A percentile compares a stretch with the other conserved stretches of the same genome.
phyloP scores from a whole-genome alignment of 1,140 invertebrate genomes.

The Cecropterus lyciades region DNA sequence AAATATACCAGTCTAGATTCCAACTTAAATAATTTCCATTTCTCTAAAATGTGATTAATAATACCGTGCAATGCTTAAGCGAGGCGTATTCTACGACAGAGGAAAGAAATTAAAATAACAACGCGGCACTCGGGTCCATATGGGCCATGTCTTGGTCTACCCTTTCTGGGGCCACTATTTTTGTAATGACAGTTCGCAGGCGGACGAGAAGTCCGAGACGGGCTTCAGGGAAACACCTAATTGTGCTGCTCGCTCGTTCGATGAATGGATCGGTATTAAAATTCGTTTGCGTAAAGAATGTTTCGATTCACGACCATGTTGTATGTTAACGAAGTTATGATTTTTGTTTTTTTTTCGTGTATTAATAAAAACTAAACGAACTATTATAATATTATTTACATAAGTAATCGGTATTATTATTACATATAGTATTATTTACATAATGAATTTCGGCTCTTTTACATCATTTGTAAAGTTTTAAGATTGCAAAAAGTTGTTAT shows the following conservation, averaged over 20 bases:
- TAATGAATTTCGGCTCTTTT: not conserved
- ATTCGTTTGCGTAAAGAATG: conserved; percentile 35
- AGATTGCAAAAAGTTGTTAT: not conserved
- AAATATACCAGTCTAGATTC: not conserved
- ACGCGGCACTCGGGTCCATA: conserved; percentile 66
- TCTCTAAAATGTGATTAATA: conserved; percentile 24
- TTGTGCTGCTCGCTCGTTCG: conserved; percentile 58
- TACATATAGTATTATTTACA: too few species aligned
- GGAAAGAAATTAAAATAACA: conserved; percentile 75
- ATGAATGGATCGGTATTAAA: conserved; percentile 68
- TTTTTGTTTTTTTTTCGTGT: conserved; percentile 14
- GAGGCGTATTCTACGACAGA: conserved; percentile 46
- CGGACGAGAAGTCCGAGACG: conserved; percentile 51
- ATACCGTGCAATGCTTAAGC: conserved; percentile 21
- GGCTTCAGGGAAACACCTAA: conserved; percentile 74
- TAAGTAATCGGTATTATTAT: too few species aligned
- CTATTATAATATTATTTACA: too few species aligned
- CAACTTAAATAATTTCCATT: conserved; percentile 7
- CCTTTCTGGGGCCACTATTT: conserved; percentile 81
- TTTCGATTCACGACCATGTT: conserved; percentile 6
- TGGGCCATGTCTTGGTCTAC: conserved; percentile 70
- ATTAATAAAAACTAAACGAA: too few species aligned
- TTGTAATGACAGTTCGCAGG: conserved; percentile 80
- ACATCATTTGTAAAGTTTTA: not conserved
- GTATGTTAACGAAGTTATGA: conserved; percentile 9